Evolutionary conservation across 2,888 invertebrate genomes (phyloP), one percentile per base, ranked within the genome.

Genomic region (Exephanes ischioxanthus): DNA sequence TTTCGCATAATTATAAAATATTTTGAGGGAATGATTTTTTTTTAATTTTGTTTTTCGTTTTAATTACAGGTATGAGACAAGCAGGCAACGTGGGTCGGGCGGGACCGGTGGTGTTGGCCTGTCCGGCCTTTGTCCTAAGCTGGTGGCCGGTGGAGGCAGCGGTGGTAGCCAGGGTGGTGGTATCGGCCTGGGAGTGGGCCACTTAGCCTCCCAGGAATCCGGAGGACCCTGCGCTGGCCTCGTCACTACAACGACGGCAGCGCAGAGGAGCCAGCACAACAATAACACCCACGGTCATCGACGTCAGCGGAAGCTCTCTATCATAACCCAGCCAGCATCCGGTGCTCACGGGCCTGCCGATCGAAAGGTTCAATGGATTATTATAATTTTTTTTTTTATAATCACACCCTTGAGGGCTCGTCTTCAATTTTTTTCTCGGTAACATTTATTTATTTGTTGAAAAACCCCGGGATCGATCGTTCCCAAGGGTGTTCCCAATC

Each of bases 61-160:
- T 22, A 55, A 83, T 93, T 93, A n/a, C 90, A 94, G 94, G 93
- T 94, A 94, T 94, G 94, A 94, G 89, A 93, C 94, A 90, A 94
- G 92, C 85, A 93, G 93, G 90, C 94, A 94, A 88, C 92, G 93
- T 86, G 90, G 93, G 89, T 92, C 94, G 85, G 91, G 93, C 84
- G 93, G 93, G 89, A 92, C 91, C 88, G 91, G 92, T 81, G 92
- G 92, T 86, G 91, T 90, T 83, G 92, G 92, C 84, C 90, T 94
- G 86, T 93, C 93, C 76, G 93, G 93, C 88, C 90, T 94, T 89
- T 93, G 94, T 90, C 92, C 94, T 58, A 93, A 93, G 89, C 89
- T 94, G 91, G 92, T 91, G 91, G 90, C 92, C 87, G 90, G 91
- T 91, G 90, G 92, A 88, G 92, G 92, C 86, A 86, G 88, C 86